phyloP scores from a whole-genome alignment of 2,797 vertebrate genomes.

The Parambassis ranga region DNA sequence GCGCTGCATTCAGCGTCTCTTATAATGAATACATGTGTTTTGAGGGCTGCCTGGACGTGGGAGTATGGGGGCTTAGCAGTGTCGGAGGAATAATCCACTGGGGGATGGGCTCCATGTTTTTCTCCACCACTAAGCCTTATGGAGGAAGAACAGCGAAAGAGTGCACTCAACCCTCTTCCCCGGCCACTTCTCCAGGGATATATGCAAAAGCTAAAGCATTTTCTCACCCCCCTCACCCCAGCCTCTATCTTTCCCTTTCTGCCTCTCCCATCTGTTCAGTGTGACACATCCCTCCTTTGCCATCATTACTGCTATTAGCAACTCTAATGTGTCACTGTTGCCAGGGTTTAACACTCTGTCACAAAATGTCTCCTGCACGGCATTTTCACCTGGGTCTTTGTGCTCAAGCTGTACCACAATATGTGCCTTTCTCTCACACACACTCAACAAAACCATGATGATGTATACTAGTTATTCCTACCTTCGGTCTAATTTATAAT shows the following conservation, averaged over 20 bases:
- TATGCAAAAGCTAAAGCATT: conserved; percentile 68
- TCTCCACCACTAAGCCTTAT: conserved; percentile 67
- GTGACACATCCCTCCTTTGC: conserved; percentile 63
- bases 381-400: conserved; percentile 13
- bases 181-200: conserved; percentile 71
- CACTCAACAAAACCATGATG: background rate
- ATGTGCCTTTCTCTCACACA: background rate
- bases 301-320: conserved; percentile 76
- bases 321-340: conserved; percentile 66
- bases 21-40: conserved; percentile 71
- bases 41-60: conserved; percentile 59
- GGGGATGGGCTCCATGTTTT: conserved; percentile 69
- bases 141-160: conserved; percentile 68
- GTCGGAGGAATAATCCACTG: conserved; percentile 74
- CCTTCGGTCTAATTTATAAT: too few species aligned
- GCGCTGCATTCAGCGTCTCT: conserved; percentile 45
- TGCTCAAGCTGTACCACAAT: background rate
- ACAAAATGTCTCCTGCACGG: conserved; percentile 23
- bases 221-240: conserved; percentile 52
- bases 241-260: conserved; percentile 18
- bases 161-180: conserved; percentile 69
- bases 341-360: conserved; percentile 55
- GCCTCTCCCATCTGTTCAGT: conserved; percentile 73
- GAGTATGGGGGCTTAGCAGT: conserved; percentile 71
- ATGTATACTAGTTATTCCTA: too few species aligned